phyloP scores from a whole-genome alignment of 1,140 invertebrate species.

The Eriocheir sinensis region DNA sequence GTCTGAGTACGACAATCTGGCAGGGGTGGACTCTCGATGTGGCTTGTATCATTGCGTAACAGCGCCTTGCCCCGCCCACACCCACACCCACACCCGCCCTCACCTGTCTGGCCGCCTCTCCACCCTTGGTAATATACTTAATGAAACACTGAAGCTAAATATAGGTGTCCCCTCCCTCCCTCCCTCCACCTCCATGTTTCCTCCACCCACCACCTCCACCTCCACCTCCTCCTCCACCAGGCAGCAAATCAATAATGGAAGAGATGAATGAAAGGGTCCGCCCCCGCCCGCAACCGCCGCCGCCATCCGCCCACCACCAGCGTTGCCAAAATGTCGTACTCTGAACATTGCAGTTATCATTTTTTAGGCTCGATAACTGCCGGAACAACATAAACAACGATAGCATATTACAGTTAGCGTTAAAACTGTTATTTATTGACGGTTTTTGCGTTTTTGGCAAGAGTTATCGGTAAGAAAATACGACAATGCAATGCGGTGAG shows the following conservation, averaged over 20 bases:
- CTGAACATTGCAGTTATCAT: too few relatives aligned
- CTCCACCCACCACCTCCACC: background rate
- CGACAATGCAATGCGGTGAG: too few relatives aligned
- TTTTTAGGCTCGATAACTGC: too few relatives aligned
- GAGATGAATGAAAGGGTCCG: slow-evolving; percentile 5
- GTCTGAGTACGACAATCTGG: too few relatives aligned
- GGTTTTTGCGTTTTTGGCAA: too few relatives aligned
- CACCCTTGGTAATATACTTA: background rate
- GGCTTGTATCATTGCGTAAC: background rate
- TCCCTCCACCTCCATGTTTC: background rate
- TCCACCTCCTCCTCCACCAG: background rate
- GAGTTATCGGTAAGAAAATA: too few relatives aligned
- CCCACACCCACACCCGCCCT: background rate
- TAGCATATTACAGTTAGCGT: too few relatives aligned
- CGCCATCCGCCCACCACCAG: too few relatives aligned
- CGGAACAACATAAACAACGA: too few relatives aligned
- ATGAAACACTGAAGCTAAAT: background rate
- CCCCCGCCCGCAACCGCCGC: background rate
- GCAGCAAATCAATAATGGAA: background rate
- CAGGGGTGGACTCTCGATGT: too few relatives aligned
- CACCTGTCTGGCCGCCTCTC: background rate
- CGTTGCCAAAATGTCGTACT: too few relatives aligned
- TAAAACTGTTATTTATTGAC: too few relatives aligned
- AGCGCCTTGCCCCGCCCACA: background rate
- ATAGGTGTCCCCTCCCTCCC: background rate